Base-by-base conservation (phyloP, 2,888 invertebrate species). In the Prosopocoilus inquinatus region DNA sequence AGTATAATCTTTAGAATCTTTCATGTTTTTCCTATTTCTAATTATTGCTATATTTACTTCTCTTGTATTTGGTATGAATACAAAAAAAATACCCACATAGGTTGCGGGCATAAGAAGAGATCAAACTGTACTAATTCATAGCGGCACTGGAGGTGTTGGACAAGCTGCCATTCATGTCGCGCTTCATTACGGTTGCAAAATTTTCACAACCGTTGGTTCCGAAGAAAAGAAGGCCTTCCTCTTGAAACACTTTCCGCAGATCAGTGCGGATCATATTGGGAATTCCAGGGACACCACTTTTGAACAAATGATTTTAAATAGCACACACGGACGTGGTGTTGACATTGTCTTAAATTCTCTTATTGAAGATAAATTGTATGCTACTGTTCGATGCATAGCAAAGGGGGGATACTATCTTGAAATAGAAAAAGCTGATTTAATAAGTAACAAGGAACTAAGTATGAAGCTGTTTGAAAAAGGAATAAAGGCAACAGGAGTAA, bases 291-390 rank as follows among this genome's bases (percentile, higher is more conserved):
- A 94, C 78, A 81, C 86, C 9, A 85, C 86, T 51, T 97, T 97
- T 78, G 96, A 96, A 78, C 89, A 89, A 74, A 82, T 94, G 69
- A 81, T 97, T 50, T 81, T 91, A 74, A 81, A 81, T 44, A 85
- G 87, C 69, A 96, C 96, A 0, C 78, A 83, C 61, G 96, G 96
- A 33, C 84, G 84, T 66, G 96, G 96, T 56, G 96, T 97, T 3
- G 91, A 98, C 76, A 78, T 96, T 54, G 90, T 97, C 9, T 78
- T 94, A 7, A 97, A 97, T 75, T 95, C 94, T 0, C 78, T 97
- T 48, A 85, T 95, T 1, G 95, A 92, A 68, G 95, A 96, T 43
- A 94, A 95, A 74, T 80, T 96, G 1, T 82, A 85, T 70, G 89
- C 86, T 0, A 86, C 86, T 0, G 71, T 86, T 0, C 78, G 84